phyloP scores from a whole-genome alignment of 2,113 vertebrate genomes.

The Aplodontia rufa region DNA sequence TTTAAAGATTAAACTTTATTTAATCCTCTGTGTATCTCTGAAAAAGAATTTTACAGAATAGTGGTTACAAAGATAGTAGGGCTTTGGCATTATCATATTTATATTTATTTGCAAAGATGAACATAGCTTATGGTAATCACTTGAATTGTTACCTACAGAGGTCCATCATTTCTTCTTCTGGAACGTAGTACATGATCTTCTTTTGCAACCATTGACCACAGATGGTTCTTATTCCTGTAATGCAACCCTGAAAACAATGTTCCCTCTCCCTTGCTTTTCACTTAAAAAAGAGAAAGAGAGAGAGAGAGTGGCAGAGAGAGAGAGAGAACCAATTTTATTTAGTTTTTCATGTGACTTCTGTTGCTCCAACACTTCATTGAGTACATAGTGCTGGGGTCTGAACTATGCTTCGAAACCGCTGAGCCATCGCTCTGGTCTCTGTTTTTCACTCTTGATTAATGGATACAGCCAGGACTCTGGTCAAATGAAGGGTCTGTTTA shows the following conservation, averaged over 20 bases:
- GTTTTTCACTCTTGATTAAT: neutral
- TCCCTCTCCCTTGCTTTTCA: constrained; percentile 51
- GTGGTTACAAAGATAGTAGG: constrained; percentile 66
- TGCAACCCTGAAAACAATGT: neutral
- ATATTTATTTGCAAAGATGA: constrained; percentile 74
- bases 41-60: constrained; percentile 45
- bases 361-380: too few relatives aligned
- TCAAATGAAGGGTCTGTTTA: neutral
- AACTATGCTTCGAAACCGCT: too few relatives aligned
- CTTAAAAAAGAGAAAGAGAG: too few relatives aligned
- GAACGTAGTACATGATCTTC: neutral
- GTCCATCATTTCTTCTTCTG: constrained; percentile 49
- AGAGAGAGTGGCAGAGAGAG: too few relatives aligned
- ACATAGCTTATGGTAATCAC: constrained; percentile 57
- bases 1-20: constrained; percentile 61
- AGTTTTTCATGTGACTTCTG: too few relatives aligned
- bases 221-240: neutral
- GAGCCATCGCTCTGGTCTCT: too few relatives aligned
- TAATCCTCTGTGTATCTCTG: neutral
- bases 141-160: constrained; percentile 74
- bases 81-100: constrained; percentile 70
- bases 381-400: too few relatives aligned
- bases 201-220: neutral
- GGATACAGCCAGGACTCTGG: neutral
- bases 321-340: too few relatives aligned